These are phyloP conservation scores for Tanaodytes sp. DNA, from an alignment of 2,888 invertebrate species.

Conservation along the genomic window DNA sequence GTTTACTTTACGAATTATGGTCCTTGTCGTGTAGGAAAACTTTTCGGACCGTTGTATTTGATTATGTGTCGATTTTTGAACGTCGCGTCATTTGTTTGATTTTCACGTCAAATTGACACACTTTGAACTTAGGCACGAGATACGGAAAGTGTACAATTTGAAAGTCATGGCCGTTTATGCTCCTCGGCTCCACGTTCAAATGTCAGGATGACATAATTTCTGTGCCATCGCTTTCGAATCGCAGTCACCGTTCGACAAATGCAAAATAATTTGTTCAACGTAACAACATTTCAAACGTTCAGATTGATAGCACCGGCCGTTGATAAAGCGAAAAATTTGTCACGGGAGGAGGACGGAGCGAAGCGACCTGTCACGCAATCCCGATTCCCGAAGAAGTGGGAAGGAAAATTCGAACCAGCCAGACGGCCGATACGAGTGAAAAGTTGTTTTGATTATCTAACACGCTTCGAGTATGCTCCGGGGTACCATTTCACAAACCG, in stretches of 20 bases:
- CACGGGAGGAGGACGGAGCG: not conserved
- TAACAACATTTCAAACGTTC: conserved; percentile 4
- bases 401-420: not conserved
- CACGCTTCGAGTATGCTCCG: conserved; percentile 7
- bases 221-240: conserved; percentile 41
- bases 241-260: too few species aligned
- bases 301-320: too few species aligned
- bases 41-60: too few species aligned
- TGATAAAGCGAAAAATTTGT: conserved; percentile 5
- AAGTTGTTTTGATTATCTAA: conserved; percentile 19
- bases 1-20: too few species aligned
- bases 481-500: conserved; percentile 17
- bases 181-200: conserved; percentile 28
- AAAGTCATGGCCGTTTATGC: conserved; percentile 35
- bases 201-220: conserved; percentile 43
- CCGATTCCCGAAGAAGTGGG: too few species aligned
- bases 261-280: too few species aligned
- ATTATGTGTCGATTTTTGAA: too few species aligned
- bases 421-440: conserved; percentile 11
- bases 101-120: conserved; percentile 30
- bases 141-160: conserved; percentile 26
- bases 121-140: conserved; percentile 22
- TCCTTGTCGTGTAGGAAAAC: too few species aligned
- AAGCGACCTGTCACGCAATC: too few species aligned
- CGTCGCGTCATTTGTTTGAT: too few species aligned